A percentile compares a stretch with the other conserved stretches of the same genome.
phyloP scores from a whole-genome alignment of 2,113 vertebrate species.

The Passer domesticus region DNA sequence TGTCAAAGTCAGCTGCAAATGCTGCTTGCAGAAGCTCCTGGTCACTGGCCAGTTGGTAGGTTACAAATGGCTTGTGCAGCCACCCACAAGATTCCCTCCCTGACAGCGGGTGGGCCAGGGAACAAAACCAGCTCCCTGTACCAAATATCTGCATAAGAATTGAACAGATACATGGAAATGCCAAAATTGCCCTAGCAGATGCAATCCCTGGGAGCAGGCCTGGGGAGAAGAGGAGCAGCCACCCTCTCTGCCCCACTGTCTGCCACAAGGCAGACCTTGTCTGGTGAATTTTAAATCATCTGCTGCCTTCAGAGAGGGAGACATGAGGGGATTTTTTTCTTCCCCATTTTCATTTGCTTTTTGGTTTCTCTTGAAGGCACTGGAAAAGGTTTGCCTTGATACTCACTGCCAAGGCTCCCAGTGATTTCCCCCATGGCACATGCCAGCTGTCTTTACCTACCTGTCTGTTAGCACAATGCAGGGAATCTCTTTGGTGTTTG shows the following conservation, averaged over 20 bases:
- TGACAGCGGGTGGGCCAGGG: neutral
- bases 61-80: neutral
- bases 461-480: neutral
- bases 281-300: constrained; percentile 20
- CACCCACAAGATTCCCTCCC: neutral
- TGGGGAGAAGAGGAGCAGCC: neutral
- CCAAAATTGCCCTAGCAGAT: neutral
- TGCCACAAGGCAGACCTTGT: neutral
- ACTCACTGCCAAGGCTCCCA: rapidly evolving
- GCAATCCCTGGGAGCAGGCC: neutral
- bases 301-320: neutral
- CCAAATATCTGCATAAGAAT: neutral
- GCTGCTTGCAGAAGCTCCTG: neutral
- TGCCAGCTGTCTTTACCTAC: neutral
- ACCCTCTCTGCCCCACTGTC: neutral
- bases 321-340: neutral
- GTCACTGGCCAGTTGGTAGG: neutral
- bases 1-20: neutral
- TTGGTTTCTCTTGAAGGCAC: neutral
- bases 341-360: neutral
- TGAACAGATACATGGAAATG: neutral
- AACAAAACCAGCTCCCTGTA: neutral
- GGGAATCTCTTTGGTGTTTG: neutral
- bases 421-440: neutral
- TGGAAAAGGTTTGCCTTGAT: neutral